Base-by-base conservation (phyloP, 2,113 vertebrate species). In the Sorex araneus region DNA sequence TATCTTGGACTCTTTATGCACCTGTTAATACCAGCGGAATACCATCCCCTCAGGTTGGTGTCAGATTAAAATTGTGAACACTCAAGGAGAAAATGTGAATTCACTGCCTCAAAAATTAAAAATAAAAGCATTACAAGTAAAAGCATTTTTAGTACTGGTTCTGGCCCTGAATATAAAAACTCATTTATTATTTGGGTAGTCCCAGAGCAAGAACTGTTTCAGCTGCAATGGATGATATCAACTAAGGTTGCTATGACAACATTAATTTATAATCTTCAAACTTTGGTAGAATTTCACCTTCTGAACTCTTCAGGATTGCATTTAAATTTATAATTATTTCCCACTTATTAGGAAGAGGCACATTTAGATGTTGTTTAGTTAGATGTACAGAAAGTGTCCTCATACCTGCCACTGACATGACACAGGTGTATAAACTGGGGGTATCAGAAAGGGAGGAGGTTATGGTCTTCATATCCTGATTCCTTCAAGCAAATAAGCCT, bases 241-340 rank as follows among this genome's bases (percentile, higher is more conserved):
- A 28, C 3, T 83, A 85, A 92, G 57, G 57, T 89, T 97, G 66
- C 82, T 47, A 43, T 70, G 47, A 69, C 81, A 91, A 47, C 16
- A 8, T 81, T 92, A 88, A 91, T 40, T 89, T 0, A 11, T 21
- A 12, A 80, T 94, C 95, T 84, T 8, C 23, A 76, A 80, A 96
- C 67, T 76, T 96, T 91, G 32, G 82, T 91, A 79, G 79, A 32
- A n/a, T 95, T 94, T 91, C 13, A 32, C 64, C 82, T 40, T 91
- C 36, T 43, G 71, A 50, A 50, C 71, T 73, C 25, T 87, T 70
- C 45, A 91, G 79, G 82, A 79, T 82, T 94, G 45, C 64, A 76
- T 93, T 94, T 94, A 89, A 84, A 92, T 95, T 78, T 91, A 66
- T 54, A 75, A 36, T 25, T 45, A 57, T 79, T 78, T 87, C 74